These are phyloP conservation scores for Mactra quadrangularis DNA, from an alignment of 1,140 invertebrate species.

Conservation along the genomic window DNA sequence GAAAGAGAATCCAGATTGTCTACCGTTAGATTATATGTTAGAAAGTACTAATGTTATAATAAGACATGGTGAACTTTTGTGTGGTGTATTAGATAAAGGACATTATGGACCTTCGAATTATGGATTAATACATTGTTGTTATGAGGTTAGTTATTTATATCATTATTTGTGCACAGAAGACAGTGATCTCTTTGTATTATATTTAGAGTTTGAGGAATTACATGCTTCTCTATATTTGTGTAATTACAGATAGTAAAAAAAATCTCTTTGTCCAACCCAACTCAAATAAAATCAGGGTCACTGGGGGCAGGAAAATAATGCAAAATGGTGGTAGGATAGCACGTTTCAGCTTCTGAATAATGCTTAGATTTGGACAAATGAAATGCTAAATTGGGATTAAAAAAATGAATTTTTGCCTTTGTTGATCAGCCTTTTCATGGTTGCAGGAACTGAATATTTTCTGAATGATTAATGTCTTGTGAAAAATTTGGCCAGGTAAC, in stretches of 20 bases:
- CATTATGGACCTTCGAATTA: constrained; percentile 98
- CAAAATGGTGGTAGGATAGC: too few relatives aligned
- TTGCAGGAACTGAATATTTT: too few relatives aligned
- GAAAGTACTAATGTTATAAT: constrained; percentile 95
- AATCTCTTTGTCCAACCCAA: background rate
- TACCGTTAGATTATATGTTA: constrained; percentile 87
- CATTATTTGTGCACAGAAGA: background rate
- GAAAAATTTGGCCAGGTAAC: too few relatives aligned
- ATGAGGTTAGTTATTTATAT: constrained; percentile 87
- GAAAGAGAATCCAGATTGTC: constrained; percentile 80
- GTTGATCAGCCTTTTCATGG: too few relatives aligned
- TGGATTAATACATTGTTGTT: constrained; percentile 96
- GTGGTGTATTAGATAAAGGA: constrained; percentile 98
- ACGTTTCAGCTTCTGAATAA: too few relatives aligned
- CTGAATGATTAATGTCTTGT: too few relatives aligned
- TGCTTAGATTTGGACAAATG: too few relatives aligned
- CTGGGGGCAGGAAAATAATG: too few relatives aligned
- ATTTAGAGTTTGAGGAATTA: background rate
- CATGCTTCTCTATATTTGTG: background rate
- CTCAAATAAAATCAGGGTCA: too few relatives aligned
- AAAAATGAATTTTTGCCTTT: too few relatives aligned
- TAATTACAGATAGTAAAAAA: background rate
- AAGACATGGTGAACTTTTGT: constrained; percentile 93
- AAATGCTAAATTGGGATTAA: too few relatives aligned
- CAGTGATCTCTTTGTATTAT: background rate